These are phyloP conservation scores for Aix galericulata DNA, from an alignment of 2,113 vertebrate genomes.

Conservation along the genomic window DNA sequence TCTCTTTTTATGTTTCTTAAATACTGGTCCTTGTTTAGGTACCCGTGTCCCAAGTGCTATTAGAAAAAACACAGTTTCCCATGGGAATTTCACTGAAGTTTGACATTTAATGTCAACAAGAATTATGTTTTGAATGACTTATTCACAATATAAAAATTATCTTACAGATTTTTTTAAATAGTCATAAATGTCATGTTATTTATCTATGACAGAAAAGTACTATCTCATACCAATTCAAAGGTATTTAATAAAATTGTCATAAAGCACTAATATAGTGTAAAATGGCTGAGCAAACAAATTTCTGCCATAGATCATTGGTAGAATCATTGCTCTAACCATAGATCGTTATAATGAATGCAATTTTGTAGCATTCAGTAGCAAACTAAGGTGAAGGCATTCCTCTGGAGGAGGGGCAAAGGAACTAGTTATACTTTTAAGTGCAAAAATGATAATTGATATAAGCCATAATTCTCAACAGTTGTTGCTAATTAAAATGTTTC, in stretches of 20 bases:
- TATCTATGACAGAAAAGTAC: neutral
- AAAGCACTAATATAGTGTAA: neutral
- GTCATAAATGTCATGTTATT: neutral
- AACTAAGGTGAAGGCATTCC: neutral
- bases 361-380: neutral
- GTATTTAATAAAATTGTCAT: neutral
- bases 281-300: neutral
- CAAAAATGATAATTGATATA: neutral
- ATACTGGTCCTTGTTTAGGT: neutral
- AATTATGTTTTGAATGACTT: neutral
- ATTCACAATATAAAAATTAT: neutral
- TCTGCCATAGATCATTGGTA: neutral
- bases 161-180: neutral
- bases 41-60: neutral
- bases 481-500: slow-evolving; percentile 27
- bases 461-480: slow-evolving; percentile 4
- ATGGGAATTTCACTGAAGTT: neutral
- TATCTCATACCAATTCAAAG: neutral
- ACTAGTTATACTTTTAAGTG: neutral
- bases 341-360: neutral
- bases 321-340: neutral
- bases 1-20: neutral
- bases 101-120: neutral
- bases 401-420: neutral
- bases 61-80: neutral